phyloP scores from a whole-genome alignment of 2,797 vertebrate genomes.

The Scyliorhinus canicula region DNA sequence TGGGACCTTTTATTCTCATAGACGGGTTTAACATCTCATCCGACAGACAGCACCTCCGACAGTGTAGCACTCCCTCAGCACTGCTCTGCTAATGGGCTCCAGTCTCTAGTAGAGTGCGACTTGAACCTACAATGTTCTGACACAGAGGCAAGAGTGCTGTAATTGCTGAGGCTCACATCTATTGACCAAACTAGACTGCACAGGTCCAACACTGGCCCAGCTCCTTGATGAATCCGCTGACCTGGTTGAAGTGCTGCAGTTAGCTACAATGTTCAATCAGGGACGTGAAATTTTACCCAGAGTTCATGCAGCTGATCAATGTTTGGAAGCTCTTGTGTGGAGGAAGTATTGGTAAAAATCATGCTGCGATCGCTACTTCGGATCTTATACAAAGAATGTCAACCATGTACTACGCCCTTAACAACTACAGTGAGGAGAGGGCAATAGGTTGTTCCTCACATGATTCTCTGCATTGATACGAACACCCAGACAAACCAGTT shows the following conservation, averaged over 20 bases:
- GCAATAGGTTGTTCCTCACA: background rate
- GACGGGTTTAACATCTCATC: background rate
- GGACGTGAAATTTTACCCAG: background rate
- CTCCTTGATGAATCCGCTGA: background rate
- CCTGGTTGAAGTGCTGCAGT: background rate
- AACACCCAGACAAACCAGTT: background rate
- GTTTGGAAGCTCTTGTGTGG: no score
- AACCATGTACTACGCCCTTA: no score
- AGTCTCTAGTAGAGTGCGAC: background rate
- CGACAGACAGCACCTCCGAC: background rate
- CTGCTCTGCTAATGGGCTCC: background rate
- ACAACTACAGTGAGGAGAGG: background rate
- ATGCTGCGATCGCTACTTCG: background rate
- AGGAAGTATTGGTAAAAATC: background rate
- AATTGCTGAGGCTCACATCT: background rate
- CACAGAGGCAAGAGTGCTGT: background rate
- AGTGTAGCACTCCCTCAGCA: background rate
- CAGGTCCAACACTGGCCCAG: no score
- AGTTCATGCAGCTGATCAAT: background rate
- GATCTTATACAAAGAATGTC: background rate
- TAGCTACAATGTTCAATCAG: background rate
- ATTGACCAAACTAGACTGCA: background rate
- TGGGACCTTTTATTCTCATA: no score
- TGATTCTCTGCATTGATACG: background rate
- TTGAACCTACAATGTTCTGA: background rate